Evolutionary conservation across 1,140 invertebrate genomes (phyloP), one percentile per base, ranked within the genome.

Genomic region (Drosophila biarmipes): DNA sequence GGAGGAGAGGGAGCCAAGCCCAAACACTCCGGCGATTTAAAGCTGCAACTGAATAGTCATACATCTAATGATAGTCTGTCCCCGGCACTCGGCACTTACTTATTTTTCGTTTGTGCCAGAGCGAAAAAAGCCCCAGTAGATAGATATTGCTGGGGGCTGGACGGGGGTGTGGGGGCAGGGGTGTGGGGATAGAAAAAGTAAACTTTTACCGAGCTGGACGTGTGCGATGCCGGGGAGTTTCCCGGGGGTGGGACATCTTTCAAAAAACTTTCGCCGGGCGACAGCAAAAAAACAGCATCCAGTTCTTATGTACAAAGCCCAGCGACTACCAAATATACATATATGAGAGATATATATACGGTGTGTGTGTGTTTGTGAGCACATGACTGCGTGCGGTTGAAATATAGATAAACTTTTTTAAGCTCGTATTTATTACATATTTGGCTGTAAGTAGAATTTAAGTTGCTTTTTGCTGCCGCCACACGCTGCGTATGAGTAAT

Each of bases 331-430:
- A 40, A 72, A 51, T 48, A 46, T 55, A 35, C 48, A 14, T 37
- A 35, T 34, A 27, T 51, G 35, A n/a, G n/a, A n/a, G n/a, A n/a
- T n/a, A 14, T 37, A 35, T 34, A 27, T 51, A 31, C n/a, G n/a
- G 8, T 54, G 14, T 52, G 49, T 66, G 21, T 59, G 52, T 58
- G 27, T 57, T 48, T 68, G 61, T 53, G 45, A 58, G 80, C 68
- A 86, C 82, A 86, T 87, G 82, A 87, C 81, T 86, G 81, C 82
- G 82, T 87, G 82, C 58, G 82, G 82, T 87, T 89, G 82, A 89
- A 87, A 87, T 89, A 87, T 82, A 87, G 82, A 89, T 89, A 87
- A 87, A 87, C 79, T 89, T 87, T 87, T 89, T 87, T 89, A 89
- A 87, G 82, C 82, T 89, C 67, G 82, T 89, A 87, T 87, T 89